These are phyloP conservation scores for Campopleginae sp. DNA, from an alignment of 2,888 invertebrate genomes.

Conservation along the genomic window DNA sequence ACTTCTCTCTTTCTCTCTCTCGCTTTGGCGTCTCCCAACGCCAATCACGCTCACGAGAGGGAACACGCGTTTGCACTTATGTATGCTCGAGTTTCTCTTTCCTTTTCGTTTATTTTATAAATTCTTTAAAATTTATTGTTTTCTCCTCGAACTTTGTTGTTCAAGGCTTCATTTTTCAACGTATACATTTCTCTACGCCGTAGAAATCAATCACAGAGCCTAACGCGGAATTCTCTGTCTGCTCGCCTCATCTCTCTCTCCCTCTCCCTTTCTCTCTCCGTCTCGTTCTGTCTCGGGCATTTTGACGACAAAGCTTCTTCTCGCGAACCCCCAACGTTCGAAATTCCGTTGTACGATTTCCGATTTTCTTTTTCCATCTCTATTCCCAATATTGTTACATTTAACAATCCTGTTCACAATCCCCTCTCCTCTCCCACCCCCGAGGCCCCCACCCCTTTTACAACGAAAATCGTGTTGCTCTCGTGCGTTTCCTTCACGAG, in stretches of 20 bases:
- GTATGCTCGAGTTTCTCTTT: constrained; percentile 14
- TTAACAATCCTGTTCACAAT: constrained; percentile 41
- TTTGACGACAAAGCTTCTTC: constrained; percentile 69
- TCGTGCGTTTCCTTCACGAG: constrained; percentile 49
- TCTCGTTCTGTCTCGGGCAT: constrained; percentile 61
- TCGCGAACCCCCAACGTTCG: constrained; percentile 63
- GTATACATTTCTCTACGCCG: constrained; percentile 6
- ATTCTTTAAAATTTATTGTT: background rate
- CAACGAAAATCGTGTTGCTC: constrained; percentile 54
- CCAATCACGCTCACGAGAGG: constrained; percentile 52
- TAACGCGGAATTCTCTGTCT: constrained; percentile 50
- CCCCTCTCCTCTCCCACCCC: constrained; percentile 3
- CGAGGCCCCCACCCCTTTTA: constrained; percentile 15
- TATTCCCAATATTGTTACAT: constrained; percentile 47
- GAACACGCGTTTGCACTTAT: constrained; percentile 59
- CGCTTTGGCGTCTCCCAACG: constrained; percentile 54
- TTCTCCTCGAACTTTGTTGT: background rate
- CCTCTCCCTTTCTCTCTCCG: constrained; percentile 32
- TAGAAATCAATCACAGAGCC: constrained; percentile 37
- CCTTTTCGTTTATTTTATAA: background rate
- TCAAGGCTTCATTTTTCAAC: background rate
- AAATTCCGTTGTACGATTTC: constrained; percentile 61
- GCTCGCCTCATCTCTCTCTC: constrained; percentile 25
- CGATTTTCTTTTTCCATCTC: constrained; percentile 26
- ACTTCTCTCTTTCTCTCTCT: constrained; percentile 40